Percentiles rank a stretch among this genome's conserved stretches.
phyloP scores from a whole-genome alignment of 2,113 vertebrate species.

The Lampris incognitus region DNA sequence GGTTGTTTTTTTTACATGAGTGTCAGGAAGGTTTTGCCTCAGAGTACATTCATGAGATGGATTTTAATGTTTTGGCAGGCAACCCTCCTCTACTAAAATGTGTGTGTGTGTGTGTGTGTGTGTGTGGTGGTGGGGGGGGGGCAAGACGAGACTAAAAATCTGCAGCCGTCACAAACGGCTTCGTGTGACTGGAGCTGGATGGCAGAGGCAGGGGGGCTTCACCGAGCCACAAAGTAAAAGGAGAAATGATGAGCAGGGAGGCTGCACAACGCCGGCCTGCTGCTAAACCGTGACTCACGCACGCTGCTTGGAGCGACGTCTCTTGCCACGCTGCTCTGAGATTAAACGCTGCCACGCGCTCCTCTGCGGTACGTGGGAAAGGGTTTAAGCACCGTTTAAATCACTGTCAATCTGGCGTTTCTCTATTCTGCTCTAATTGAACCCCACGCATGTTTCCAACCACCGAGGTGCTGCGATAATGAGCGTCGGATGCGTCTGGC shows the following conservation, averaged over 20 bases:
- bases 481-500: not conserved
- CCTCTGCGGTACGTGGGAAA: no score
- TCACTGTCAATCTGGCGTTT: no score
- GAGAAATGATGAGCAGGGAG: not conserved
- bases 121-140: no score
- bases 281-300: no score
- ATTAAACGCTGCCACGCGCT: no score
- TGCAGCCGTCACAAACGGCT: not conserved
- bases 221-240: not conserved
- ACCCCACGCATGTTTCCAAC: not conserved
- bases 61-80: not conserved
- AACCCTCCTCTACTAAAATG: not conserved
- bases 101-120: no score
- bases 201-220: no score
- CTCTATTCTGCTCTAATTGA: no score
- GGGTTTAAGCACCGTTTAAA: no score
- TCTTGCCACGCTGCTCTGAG: no score
- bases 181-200: not conserved
- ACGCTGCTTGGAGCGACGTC: no score
- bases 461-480: not conserved
- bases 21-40: not conserved
- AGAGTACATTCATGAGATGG: not conserved
- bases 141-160: not conserved
- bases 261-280: not conserved
- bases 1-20: not conserved